Percentiles rank a stretch among this genome's conserved stretches.
Evolutionary conservation across 2,113 vertebrate species (phyloP).

Genomic region (Naja naja): DNA sequence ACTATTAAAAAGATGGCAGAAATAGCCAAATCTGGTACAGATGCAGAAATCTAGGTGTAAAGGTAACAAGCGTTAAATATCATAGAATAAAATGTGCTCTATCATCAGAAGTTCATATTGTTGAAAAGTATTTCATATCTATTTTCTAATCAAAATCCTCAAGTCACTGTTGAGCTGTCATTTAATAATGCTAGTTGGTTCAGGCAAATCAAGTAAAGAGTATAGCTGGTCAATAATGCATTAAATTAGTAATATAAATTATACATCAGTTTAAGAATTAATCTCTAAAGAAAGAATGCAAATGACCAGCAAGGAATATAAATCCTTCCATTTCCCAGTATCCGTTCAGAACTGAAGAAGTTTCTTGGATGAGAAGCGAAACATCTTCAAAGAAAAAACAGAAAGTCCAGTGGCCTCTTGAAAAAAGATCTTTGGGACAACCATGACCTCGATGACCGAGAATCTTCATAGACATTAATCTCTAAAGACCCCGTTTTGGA

Average conservation of each 20-base stretch:
- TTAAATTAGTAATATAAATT: neutral
- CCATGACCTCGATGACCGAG: too few species aligned
- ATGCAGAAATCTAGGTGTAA: neutral
- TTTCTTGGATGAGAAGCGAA: too few species aligned
- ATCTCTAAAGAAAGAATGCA: neutral
- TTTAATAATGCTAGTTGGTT: neutral
- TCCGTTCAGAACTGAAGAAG: too few species aligned
- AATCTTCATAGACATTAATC: neutral
- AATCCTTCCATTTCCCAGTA: too few species aligned
- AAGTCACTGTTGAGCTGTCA: neutral
- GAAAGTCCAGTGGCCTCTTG: too few species aligned
- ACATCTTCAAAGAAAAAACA: too few species aligned
- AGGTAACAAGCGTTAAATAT: neutral
- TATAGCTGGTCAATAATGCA: neutral
- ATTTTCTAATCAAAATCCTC: neutral
- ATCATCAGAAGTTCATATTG: neutral
- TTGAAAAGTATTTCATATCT: neutral
- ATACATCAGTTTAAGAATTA: neutral
- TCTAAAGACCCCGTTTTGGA: neutral
- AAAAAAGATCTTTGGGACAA: too few species aligned
- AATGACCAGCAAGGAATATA: too few species aligned
- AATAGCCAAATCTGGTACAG: neutral
- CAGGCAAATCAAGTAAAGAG: neutral
- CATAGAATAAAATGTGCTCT: neutral
- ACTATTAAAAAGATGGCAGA: neutral